These are phyloP conservation scores for Manis pentadactyla DNA, from an alignment of 2,797 vertebrate genomes.

Conservation along the genomic window DNA sequence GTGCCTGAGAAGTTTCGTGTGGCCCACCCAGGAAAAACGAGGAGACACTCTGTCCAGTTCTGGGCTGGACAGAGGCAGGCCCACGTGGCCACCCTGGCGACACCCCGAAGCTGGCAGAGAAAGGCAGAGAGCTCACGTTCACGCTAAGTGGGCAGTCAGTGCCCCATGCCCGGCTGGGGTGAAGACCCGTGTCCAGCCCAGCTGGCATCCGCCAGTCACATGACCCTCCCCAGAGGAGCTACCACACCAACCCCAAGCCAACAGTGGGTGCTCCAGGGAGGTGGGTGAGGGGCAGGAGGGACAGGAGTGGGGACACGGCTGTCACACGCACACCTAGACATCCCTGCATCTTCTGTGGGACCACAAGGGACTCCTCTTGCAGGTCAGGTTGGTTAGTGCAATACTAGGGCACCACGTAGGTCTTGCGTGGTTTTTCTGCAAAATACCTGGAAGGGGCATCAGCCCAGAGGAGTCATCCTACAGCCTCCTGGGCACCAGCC, in stretches of 20 bases:
- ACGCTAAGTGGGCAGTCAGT: fast-evolving
- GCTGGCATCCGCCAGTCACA: fast-evolving
- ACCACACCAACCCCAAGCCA: background rate
- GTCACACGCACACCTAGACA: fast-evolving
- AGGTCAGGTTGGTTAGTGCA: background rate
- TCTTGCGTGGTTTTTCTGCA: too few species aligned
- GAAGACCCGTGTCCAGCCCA: too few species aligned
- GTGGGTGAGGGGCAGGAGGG: fast-evolving
- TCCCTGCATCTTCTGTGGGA: fast-evolving
- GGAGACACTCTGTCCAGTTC: too few species aligned
- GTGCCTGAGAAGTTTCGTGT: fast-evolving
- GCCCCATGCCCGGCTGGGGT: fast-evolving
- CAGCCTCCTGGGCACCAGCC: fast-evolving
- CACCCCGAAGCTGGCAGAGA: background rate
- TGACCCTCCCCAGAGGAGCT: background rate
- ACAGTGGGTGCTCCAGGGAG: background rate
- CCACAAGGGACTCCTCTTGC: fast-evolving
- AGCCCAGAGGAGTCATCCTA: background rate
- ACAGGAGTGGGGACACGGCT: background rate
- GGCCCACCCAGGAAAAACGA: background rate
- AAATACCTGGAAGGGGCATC: fast-evolving
- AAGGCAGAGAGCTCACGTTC: fast-evolving
- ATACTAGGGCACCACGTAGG: fast-evolving
- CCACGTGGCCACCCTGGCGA: fast-evolving
- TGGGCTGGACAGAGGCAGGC: background rate